Conservation (phyloP, 2,113 vertebrate species). For the Labeo rohita region DNA sequence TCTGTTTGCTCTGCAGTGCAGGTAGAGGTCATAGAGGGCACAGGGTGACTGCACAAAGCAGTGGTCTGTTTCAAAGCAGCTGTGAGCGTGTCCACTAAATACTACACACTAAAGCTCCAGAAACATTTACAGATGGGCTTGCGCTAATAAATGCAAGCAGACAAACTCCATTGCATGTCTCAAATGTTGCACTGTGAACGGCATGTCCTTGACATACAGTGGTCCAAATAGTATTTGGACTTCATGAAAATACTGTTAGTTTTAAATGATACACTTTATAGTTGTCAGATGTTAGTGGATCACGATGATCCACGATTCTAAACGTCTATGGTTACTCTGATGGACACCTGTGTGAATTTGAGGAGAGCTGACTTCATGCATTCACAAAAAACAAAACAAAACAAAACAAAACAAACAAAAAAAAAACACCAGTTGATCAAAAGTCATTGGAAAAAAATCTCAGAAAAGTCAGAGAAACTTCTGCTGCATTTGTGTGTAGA, state of each 20-base stretch:
- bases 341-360: no score
- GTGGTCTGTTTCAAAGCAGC: constrained; percentile 46
- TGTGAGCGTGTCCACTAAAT: constrained; percentile 41
- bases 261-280: not conserved
- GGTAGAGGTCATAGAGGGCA: constrained; percentile 54
- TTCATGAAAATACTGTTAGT: not conserved
- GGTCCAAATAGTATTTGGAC: not conserved
- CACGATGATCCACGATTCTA: not conserved
- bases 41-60: constrained; percentile 43
- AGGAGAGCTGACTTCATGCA: not conserved
- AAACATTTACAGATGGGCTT: constrained; percentile 40
- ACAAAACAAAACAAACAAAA: not conserved
- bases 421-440: not conserved
- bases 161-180: not conserved
- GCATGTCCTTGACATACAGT: not conserved
- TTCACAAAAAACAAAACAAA: not conserved
- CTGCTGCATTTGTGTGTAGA: not conserved
- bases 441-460: not conserved
- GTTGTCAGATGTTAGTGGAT: not conserved
- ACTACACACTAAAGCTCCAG: constrained; percentile 36
- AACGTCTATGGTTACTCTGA: not conserved
- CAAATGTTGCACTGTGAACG: not conserved
- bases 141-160: constrained; percentile 13
- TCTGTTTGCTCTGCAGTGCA: constrained; percentile 41
- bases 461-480: not conserved